Evolutionary conservation across 1,140 invertebrate genomes (phyloP).

Genomic region (Drosophila repletoides): DNA sequence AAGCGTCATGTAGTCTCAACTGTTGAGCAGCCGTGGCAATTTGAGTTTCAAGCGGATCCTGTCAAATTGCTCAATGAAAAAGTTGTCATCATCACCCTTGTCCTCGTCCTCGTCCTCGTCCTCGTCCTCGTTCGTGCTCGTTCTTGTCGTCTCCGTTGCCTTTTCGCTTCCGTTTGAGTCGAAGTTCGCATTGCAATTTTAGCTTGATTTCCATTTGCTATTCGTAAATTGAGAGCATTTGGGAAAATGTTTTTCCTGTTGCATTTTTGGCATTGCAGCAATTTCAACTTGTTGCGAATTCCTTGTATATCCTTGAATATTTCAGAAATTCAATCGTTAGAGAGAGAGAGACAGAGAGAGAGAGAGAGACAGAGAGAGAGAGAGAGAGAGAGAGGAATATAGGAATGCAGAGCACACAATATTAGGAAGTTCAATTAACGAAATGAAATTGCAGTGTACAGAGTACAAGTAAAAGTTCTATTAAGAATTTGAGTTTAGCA

Average conservation of each 20-base stretch:
- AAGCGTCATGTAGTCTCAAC: slow-evolving; percentile 22
- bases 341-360: too few species aligned
- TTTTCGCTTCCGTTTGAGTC: slow-evolving; percentile 17
- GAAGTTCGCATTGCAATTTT: slow-evolving; percentile 43
- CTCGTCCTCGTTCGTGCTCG: neutral
- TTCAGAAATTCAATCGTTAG: too few species aligned
- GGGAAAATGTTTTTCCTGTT: slow-evolving; percentile 42
- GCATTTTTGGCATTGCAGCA: slow-evolving; percentile 15
- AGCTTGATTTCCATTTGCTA: slow-evolving; percentile 66
- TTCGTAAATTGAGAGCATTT: slow-evolving; percentile 45
- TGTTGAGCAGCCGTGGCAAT: slow-evolving; percentile 24
- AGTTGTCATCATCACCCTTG: slow-evolving; percentile 23
- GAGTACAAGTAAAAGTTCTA: neutral
- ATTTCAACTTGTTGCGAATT: slow-evolving; percentile 6
- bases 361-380: too few species aligned
- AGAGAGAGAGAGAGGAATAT: too few species aligned
- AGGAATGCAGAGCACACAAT: slow-evolving; percentile 9
- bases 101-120: neutral
- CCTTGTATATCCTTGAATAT: too few species aligned
- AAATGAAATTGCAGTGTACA: slow-evolving; percentile 1
- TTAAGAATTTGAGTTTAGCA: neutral
- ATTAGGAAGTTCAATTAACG: slow-evolving; percentile 38
- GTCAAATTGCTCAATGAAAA: slow-evolving; percentile 27
- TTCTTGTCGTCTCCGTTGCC: neutral
- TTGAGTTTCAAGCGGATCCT: slow-evolving; percentile 24